Evolutionary conservation across 2,888 invertebrate genomes (phyloP).

Genomic region (Cyrtodaria siliqua): DNA sequence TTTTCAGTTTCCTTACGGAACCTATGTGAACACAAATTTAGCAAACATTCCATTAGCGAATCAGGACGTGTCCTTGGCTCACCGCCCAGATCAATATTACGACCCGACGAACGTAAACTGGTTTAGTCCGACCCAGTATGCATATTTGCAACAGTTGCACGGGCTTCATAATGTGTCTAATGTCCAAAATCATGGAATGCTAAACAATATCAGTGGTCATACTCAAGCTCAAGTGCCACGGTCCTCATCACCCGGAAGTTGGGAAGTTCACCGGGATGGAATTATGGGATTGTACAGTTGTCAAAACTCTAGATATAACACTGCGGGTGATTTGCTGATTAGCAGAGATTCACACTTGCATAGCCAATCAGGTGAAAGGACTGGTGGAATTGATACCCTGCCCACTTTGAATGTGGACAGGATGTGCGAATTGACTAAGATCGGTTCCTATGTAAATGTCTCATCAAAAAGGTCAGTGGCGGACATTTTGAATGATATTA

Average conservation of each 20-base stretch:
- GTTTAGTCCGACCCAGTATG: constrained; percentile 49
- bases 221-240: constrained; percentile 31
- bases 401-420: constrained; percentile 26
- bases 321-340: constrained; percentile 44
- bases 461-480: constrained; percentile 74
- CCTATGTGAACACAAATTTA: constrained; percentile 73
- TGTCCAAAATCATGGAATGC: constrained; percentile 24
- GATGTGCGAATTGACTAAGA: constrained; percentile 42
- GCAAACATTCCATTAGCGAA: constrained; percentile 70
- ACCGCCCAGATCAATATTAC: constrained; percentile 34
- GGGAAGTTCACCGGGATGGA: constrained; percentile 43
- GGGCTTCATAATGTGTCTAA: constrained; percentile 40
- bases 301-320: constrained; percentile 27
- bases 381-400: constrained; percentile 16
- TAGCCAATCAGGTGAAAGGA: constrained; percentile 40
- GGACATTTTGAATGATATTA: constrained; percentile 77
- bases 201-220: constrained; percentile 37
- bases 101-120: constrained; percentile 59
- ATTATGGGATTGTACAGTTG: constrained; percentile 44
- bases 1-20: constrained; percentile 50
- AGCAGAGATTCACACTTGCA: constrained; percentile 21
- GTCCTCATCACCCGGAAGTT: constrained; percentile 26
- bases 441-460: constrained; percentile 62
- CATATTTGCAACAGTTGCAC: constrained; percentile 54
- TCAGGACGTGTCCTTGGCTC: constrained; percentile 30